Base-by-base conservation (phyloP, 2,797 vertebrate genomes). In the Lutjanus argentimaculatus region DNA sequence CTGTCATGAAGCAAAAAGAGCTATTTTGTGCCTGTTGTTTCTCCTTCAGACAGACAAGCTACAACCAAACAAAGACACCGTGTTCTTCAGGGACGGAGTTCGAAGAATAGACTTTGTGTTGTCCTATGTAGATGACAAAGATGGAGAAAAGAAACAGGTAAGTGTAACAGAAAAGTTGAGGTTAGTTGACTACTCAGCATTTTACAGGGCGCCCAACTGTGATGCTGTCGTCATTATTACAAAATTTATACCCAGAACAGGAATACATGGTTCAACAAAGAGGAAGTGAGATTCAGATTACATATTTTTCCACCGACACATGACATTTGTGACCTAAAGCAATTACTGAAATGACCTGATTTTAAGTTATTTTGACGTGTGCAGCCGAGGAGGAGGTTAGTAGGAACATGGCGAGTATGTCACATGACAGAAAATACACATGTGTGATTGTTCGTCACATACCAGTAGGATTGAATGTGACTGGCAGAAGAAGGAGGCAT, bases 31-130 rank as follows among this genome's bases (percentile, higher is more conserved):
- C 22, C 7, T 80, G 15, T 80, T 72, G 22, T 79, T 82, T 80
- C 43, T 82, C 67, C 21, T 84, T n/a, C 77, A 96, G 95, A 93
- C 89, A 19, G 92, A 95, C 22, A 92, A 91, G 15, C 78, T 95
- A 15, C 89, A 90, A 15, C 89, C 92, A 42, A 95, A 88, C 91
- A 95, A 83, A 83, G 95, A 96, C 91, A 96, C 96, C 0, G 94
- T 97, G 74, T 97, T 94, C 93, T 96, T 97, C 91, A 93, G 92
- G 80, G 96, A 96, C 46, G 96, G 95, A 1, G 57, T 88, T 7
- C 93, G 95, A 40, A 93, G 95, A 75, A 95, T 96, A 66, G 96
- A 96, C 86, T 96, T 96, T 85, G 95, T 96, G 48, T 82, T 96
- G 82, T 96, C 96, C 40, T 96, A 96, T 7, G 85, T 94, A 0